Evolutionary conservation across 2,888 invertebrate species (phyloP).

Genomic region (Ferdinandea cuprea): DNA sequence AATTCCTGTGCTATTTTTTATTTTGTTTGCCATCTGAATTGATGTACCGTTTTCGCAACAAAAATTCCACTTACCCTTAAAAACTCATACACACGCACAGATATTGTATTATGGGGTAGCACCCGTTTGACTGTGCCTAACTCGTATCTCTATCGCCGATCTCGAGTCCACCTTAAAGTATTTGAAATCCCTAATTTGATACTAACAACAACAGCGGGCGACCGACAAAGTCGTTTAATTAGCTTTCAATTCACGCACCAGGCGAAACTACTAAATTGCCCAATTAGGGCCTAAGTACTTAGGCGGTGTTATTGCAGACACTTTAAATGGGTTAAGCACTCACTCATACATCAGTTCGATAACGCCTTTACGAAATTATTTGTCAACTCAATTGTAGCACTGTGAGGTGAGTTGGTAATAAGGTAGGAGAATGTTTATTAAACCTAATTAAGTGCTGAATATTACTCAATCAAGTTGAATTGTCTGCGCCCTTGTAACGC

Average conservation of each 20-base stretch:
- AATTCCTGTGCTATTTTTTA: slow-evolving; percentile 4
- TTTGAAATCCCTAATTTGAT: slow-evolving; percentile 21
- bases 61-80: not conserved
- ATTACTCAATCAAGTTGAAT: slow-evolving; percentile 57
- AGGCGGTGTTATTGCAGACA: slow-evolving; percentile 36
- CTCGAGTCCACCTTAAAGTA: not conserved
- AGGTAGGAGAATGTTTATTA: slow-evolving; percentile 18
- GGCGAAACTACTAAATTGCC: slow-evolving; percentile 54
- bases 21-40: not conserved
- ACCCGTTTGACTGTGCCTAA: not conserved
- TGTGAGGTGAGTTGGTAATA: too few relatives aligned
- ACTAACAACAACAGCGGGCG: not conserved
- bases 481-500: too few relatives aligned
- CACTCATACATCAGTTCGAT: slow-evolving; percentile 32
- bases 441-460: slow-evolving; percentile 51
- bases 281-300: slow-evolving; percentile 64
- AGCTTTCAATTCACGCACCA: slow-evolving; percentile 48
- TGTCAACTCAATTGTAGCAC: not conserved
- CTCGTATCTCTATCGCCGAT: not conserved
- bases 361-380: slow-evolving; percentile 27
- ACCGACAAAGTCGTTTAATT: slow-evolving; percentile 46
- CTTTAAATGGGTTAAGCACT: slow-evolving; percentile 41
- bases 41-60: not conserved
- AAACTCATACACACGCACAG: not conserved
- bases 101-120: not conserved